Base-by-base conservation (phyloP, 2,888 invertebrate species). In the Melinaea menophilus region DNA sequence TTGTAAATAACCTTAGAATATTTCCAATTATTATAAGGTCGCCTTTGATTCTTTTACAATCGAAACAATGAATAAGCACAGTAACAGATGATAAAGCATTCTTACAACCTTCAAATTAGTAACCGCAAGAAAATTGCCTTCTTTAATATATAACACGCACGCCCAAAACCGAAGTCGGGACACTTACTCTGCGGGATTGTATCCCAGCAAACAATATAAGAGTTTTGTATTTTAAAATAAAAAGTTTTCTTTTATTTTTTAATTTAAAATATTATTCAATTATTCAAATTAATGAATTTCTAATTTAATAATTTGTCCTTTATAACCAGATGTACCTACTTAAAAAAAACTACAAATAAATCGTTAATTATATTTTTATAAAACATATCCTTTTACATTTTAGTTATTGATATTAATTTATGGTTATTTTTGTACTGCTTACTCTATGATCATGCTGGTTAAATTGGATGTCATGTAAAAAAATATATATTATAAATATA, bases 81-180 rank as follows among this genome's bases (percentile, higher is more conserved):
- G 64, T 66, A 67, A 60, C 58, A 70, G 71, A 71, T 72, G 70
- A 71, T 70, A 61, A 68, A 71, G 70, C 69, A 67, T 66, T 69
- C 64, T 61, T 66, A 66, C 66, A 64, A 70, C 69, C 62, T 51
- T 62, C 69, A 66, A 58, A 66, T 61, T 69, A 69, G 69, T 64
- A 69, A 68, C 71, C 72, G 67, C 73, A 65, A 63, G 65, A 59
- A 71, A 75, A 75, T 75, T 75, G 69, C 70, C 74, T 75, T 75
- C 75, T 75, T 75, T 75, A 75, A 69, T 61, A 65, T 70, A 67
- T 34, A 68, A 71, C 75, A 75, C 75, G 75, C 62, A 55, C 67
- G 62, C 62, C 31, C 37, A 41, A 62, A 71, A 69, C 66, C 61
- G 56, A 41, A 12, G 37, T 55, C 60, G 55, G 48, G 59, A 55